Evolutionary conservation across 1,140 invertebrate genomes (phyloP), one percentile per base, ranked within the genome.

Genomic region (Chironomus striatipennis): DNA sequence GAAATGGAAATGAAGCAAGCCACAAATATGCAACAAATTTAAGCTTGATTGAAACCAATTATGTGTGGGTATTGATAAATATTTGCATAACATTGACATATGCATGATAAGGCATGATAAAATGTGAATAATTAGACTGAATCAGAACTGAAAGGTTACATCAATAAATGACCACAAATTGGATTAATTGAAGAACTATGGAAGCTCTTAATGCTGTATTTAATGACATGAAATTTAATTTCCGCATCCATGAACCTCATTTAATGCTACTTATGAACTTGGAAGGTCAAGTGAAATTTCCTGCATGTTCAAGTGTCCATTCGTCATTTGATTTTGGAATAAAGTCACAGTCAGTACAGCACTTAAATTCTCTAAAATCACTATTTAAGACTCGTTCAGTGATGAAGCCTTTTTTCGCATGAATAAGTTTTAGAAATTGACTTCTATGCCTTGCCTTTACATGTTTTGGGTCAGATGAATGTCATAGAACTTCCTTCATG

Each of bases 371-470:
- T 34, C 24, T 34, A 34, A 34, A 34, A 34, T 34, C 5, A 5
- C 24, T 34, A 34, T 34, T 34, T 34, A 34, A 15, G 47, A 5
- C 47, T n/a, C 15, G 8, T 12, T 5, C n/a, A 57, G 47, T 57
- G 47, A 57, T 57, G 47, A 57, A 57, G 47, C 12, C 47, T n/a
- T 57, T 57, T 57, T 57, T 57, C 47, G 47, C 47, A 57, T 57
- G 47, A 57, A 57, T n/a, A n/a, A 7, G 15, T 15, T 57, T 57
- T 7, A 57, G n/a, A 57, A 57, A 57, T 57, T 57, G 8, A 57
- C 47, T 47, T 47, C 24, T 34, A 34, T 47, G 9, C n/a, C 47
- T 57, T 47, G 9, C n/a, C 47, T 57, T 10, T 12, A 57, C 47
- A 57, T 57, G n/a, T n/a, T 57, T 57, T 5, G 47, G 47, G 47